Evolutionary conservation across 1,140 invertebrate genomes (phyloP), one percentile per base, ranked within the genome.

Genomic region (Zaprionus lachaisei): DNA sequence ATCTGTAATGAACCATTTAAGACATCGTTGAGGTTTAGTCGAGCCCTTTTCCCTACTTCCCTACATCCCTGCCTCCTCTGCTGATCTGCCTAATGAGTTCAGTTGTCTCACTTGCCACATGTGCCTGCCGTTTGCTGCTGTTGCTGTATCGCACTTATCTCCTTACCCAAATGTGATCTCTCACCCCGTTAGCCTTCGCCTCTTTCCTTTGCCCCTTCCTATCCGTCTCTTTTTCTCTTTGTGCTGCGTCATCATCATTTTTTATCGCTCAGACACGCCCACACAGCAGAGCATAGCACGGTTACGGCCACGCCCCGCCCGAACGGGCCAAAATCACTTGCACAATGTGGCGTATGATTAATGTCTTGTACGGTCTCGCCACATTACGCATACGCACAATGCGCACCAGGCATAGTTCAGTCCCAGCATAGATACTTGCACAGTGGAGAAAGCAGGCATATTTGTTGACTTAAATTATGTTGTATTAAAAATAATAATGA

Each of bases 301-400:
- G 14, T 4, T 15, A 15, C 37, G 5, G 41, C n/a, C 41, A 17
- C 41, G 41, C 41, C 41, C 41, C n/a, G 41, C n/a, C n/a, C 14
- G 24, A 51, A 47, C 49, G 47, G 56, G 47, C 38, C 17, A 28
- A 41, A 61, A 63, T 73, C 67, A 64, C 65, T 72, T 78, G 83
- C 73, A 80, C 83, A 87, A 87, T 75, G 84, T 78, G 83, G 73
- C 83, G 83, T 79, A 87, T 87, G 83, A 87, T 89, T 87, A 87
- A 87, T 87, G 83, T 89, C 47, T 70, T 86, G 67, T 72, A 66
- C 73, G 77, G 67, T 54, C 61, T 15, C 34, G 26, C 49, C n/a
- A 44, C 24, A 74, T 74, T 62, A 69, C 28, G 72, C 51, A 74
- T 74, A 74, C 65, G 58, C 66, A 65, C 69, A 12, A 38, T 68